phyloP scores from a whole-genome alignment of 2,113 vertebrate species.

The Ovibos moschatus region DNA sequence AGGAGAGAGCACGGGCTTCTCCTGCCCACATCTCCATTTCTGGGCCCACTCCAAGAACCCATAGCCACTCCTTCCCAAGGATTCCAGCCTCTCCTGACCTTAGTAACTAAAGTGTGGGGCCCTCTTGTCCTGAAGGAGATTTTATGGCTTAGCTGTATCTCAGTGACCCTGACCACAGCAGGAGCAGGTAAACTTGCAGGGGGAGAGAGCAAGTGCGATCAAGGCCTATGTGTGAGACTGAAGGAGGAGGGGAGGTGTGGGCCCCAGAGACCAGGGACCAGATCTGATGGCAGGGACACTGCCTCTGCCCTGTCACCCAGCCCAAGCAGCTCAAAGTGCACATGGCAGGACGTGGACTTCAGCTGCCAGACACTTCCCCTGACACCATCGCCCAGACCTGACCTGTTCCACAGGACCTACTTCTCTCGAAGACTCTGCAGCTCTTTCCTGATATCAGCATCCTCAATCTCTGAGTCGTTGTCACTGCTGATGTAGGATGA shows the following conservation, averaged over 20 bases:
- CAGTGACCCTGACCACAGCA: background rate
- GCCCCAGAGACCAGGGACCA: background rate
- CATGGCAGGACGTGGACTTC: too few relatives aligned
- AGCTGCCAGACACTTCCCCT: background rate
- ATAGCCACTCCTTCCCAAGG: background rate
- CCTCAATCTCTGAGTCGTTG: conserved; percentile 97
- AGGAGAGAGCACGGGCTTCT: background rate
- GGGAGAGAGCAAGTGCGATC: background rate
- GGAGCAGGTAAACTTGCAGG: background rate
- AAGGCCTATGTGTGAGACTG: background rate
- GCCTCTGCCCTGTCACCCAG: background rate
- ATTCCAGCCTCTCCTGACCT: background rate
- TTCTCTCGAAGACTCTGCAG: conserved; percentile 94
- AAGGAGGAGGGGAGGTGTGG: background rate
- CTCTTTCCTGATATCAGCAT: conserved; percentile 94
- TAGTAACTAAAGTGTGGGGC: background rate
- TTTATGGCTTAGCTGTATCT: background rate
- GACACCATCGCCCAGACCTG: background rate
- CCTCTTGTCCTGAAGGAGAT: background rate
- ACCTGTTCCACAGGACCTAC: conserved; percentile 70
- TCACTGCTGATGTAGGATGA: conserved; percentile 97
- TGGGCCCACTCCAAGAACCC: background rate
- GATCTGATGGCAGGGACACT: fast-evolving
- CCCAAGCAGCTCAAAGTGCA: background rate
- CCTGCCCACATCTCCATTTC: background rate